phyloP scores from a whole-genome alignment of 2,888 invertebrate genomes.

The Leistus spinibarbis region DNA sequence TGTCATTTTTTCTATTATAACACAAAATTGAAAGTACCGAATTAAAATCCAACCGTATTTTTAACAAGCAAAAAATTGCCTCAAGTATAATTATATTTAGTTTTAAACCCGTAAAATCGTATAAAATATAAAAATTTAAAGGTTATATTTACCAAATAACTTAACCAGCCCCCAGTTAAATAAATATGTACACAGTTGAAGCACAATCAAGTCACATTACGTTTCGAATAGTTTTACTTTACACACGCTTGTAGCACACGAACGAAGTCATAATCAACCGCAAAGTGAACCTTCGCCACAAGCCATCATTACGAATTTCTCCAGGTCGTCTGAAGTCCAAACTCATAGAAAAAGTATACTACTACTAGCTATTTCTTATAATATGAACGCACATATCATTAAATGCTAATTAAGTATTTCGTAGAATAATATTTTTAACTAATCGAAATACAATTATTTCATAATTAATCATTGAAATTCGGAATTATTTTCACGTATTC shows the following conservation, averaged over 20 bases:
- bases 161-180: not conserved
- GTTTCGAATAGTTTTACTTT: not conserved
- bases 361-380: no score
- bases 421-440: not conserved
- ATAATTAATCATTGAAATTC: not conserved
- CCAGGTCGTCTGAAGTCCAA: not conserved
- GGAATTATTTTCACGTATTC: not conserved
- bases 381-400: not conserved
- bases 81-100: not conserved
- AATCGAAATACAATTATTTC: not conserved
- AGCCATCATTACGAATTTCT: slow-evolving; percentile 1
- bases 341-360: not conserved
- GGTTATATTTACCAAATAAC: slow-evolving; percentile 27
- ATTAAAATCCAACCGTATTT: no score
- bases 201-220: slow-evolving; percentile 17
- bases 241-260: not conserved
- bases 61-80: not conserved
- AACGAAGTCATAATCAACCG: slow-evolving; percentile 20
- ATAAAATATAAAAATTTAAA: not conserved
- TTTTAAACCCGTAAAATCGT: not conserved
- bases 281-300: slow-evolving; percentile 3
- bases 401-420: not conserved
- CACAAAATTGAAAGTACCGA: no score
- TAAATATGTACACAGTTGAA: slow-evolving; percentile 9
- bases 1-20: no score